Evolutionary conservation across 1,140 invertebrate species (phyloP).

Genomic region (Paracyclopina nana): DNA sequence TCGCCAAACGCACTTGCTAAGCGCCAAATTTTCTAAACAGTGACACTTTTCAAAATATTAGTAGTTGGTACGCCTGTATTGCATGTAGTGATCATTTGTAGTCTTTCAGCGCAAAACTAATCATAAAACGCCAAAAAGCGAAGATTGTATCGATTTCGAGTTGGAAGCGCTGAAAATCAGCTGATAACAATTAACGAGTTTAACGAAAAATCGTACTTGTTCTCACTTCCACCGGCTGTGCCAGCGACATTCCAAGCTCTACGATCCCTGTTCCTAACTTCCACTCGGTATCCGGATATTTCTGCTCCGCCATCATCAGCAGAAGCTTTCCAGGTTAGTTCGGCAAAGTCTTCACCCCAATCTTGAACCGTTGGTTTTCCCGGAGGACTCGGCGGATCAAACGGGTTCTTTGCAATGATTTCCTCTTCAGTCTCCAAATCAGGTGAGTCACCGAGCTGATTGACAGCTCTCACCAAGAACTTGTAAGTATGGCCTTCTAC

Average conservation of each 20-base stretch:
- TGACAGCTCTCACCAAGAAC: constrained; percentile 91
- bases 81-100: too few relatives aligned
- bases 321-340: constrained; percentile 79
- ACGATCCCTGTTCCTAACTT: constrained; percentile 56
- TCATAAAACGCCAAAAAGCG: too few relatives aligned
- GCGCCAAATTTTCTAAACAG: too few relatives aligned
- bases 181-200: too few relatives aligned
- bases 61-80: too few relatives aligned
- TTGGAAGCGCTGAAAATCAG: too few relatives aligned
- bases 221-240: constrained; percentile 23
- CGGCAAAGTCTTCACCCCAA: constrained; percentile 77
- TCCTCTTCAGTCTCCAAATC: constrained; percentile 67
- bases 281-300: constrained; percentile 84
- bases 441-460: constrained; percentile 91
- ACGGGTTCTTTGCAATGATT: constrained; percentile 81
- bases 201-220: neutral
- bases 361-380: constrained; percentile 80
- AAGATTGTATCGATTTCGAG: too few relatives aligned
- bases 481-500: constrained; percentile 85
- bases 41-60: too few relatives aligned
- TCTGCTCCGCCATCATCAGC: constrained; percentile 76
- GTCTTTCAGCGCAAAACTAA: too few relatives aligned
- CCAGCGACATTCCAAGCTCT: constrained; percentile 85
- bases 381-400: constrained; percentile 63
- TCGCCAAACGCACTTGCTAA: too few relatives aligned